Evolutionary conservation across 1,140 invertebrate genomes (phyloP), one percentile per base, ranked within the genome.

Genomic region (Habropoda laboriosa): DNA sequence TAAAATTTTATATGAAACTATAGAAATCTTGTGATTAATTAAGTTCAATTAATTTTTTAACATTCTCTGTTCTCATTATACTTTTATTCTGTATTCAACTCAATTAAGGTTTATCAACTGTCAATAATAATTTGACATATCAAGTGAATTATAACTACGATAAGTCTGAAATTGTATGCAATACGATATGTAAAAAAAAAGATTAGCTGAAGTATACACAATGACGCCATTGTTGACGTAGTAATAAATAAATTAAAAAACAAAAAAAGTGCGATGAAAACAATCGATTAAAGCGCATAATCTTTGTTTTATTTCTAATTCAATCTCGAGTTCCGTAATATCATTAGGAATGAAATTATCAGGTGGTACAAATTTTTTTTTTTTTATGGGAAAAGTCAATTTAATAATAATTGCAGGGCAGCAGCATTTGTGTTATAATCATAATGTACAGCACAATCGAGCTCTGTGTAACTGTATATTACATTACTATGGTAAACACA

Each of bases 401-500:
- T 80, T 76, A 80, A 80, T 76, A 75, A 80, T 77, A 77, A 81
- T 81, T 70, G 55, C 40, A 81, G 74, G 74, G 47, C 64, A 68
- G 66, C 73, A 55, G 58, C 58, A 30, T 73, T 79, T 30, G n/a
- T 68, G 64, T 81, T 63, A 70, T 67, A 70, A 77, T 80, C 45
- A 67, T 58, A 81, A 81, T 70, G 79, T 76, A 80, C 81, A 83
- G 76, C 76, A 86, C 68, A 75, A 38, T 80, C 27, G 24, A 55
- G 24, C 35, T 83, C 68, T 63, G 64, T 86, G 80, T 89, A 90
- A 89, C 87, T 87, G 85, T 91, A 90, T 92, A 91, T 92, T 91
- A 91, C 91, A 91, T 91, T 86, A 86, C 90, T 87, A 89, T 86
- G 82, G 80, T 90, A 90, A 92, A 92, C 91, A 92, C 87, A 92